phyloP scores from a whole-genome alignment of 2,113 vertebrate genomes.

The Syngnathus floridae region DNA sequence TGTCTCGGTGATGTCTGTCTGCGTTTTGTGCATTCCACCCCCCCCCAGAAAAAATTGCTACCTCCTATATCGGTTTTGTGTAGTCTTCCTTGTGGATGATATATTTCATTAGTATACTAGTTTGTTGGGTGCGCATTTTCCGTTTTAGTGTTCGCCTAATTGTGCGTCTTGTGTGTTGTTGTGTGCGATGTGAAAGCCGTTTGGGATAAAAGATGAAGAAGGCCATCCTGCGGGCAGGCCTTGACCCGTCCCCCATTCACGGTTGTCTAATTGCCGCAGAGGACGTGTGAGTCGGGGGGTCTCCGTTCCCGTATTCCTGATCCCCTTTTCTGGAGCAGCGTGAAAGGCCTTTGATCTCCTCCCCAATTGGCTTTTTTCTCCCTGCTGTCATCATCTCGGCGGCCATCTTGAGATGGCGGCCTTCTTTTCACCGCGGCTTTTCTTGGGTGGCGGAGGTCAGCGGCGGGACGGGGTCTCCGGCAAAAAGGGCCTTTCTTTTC shows the following conservation, averaged over 20 bases:
- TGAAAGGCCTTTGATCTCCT: conserved; percentile 99
- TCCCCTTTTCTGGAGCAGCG: conserved; percentile 94
- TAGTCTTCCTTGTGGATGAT: too few relatives aligned
- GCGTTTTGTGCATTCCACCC: too few relatives aligned
- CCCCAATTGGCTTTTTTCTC: conserved; percentile 73
- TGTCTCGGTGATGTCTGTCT: too few relatives aligned
- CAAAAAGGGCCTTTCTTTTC: conserved; percentile 75
- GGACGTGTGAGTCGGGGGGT: conserved; percentile 78
- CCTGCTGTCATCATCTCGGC: conserved; percentile 72
- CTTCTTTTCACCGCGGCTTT: conserved; percentile 87
- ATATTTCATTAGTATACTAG: too few relatives aligned
- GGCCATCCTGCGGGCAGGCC: conserved; percentile 93
- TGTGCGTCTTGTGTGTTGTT: conserved; percentile 55
- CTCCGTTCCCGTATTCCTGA: conserved; percentile 85
- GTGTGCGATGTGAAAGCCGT: conserved; percentile 83
- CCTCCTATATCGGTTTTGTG: too few relatives aligned
- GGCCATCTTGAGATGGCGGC: conserved; percentile 86
- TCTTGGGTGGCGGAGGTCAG: conserved; percentile 85
- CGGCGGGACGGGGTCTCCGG: conserved; percentile 76
- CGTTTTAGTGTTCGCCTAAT: too few relatives aligned
- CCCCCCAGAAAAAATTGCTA: too few relatives aligned
- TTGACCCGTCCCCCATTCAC: conserved; percentile 98
- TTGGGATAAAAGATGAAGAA: conserved; percentile 71
- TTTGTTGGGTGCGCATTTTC: too few relatives aligned
- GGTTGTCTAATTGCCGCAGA: conserved; percentile 99